phyloP scores from a whole-genome alignment of 2,797 vertebrate genomes.

The Tinamus major region DNA sequence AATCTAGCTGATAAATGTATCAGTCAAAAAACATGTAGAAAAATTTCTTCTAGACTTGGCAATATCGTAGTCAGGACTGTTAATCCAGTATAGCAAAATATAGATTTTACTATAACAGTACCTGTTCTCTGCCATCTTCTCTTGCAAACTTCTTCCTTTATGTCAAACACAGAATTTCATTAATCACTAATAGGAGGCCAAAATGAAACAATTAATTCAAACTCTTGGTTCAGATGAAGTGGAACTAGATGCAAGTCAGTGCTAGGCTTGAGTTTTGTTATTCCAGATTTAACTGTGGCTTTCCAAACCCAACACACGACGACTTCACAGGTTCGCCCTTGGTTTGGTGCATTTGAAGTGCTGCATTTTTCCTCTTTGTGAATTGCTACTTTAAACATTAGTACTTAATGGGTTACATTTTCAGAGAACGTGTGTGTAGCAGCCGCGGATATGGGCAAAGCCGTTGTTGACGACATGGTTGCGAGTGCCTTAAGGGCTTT shows the following conservation, averaged over 20 bases:
- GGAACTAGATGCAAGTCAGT: not conserved
- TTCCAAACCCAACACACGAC: not conserved
- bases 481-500: not conserved
- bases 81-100: not conserved
- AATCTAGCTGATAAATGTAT: not conserved
- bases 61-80: not conserved
- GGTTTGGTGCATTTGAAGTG: not conserved
- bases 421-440: not conserved
- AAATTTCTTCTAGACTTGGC: not conserved
- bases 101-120: not conserved
- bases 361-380: not conserved
- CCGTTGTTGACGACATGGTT: not conserved
- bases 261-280: not conserved
- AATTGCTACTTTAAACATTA: not conserved
- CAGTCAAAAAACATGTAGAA: not conserved
- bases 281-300: not conserved
- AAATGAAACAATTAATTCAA: not conserved
- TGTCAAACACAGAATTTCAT: not conserved
- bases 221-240: not conserved
- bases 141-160: not conserved
- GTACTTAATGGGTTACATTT: not conserved
- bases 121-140: not conserved
- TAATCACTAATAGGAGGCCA: not conserved
- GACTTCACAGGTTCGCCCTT: not conserved
- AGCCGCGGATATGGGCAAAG: not conserved